A percentile compares a stretch with the other conserved stretches of the same genome.
Evolutionary conservation across 2,113 vertebrate genomes (phyloP).

Genomic region (Bagarius yarrelli): DNA sequence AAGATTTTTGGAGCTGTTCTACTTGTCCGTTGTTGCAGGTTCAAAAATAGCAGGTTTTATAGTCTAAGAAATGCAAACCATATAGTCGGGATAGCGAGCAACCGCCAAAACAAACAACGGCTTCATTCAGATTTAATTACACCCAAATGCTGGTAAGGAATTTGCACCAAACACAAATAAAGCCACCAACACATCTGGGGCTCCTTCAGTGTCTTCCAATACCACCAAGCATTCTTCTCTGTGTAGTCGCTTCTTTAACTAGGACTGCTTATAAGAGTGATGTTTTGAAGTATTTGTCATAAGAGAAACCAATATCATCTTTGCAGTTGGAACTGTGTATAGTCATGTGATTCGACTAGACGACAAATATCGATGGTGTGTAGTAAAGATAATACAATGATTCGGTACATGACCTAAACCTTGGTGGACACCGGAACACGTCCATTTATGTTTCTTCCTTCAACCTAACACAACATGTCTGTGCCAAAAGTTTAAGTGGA

Average conservation of each 20-base stretch:
- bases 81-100: not conserved
- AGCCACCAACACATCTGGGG: not conserved
- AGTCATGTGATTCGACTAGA: too few relatives aligned
- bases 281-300: not conserved
- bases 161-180: not conserved
- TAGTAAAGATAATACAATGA: too few relatives aligned
- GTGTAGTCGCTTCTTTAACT: not conserved
- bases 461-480: too few relatives aligned
- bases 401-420: too few relatives aligned
- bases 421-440: too few relatives aligned
- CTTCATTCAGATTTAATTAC: not conserved
- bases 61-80: not conserved
- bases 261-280: not conserved
- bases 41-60: not conserved
- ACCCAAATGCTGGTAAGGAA: slow-evolving; percentile 7
- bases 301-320: too few relatives aligned
- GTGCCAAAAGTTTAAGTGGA: too few relatives aligned
- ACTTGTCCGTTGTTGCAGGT: not conserved
- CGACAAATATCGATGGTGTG: too few relatives aligned
- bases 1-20: not conserved
- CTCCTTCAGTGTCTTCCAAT: not conserved
- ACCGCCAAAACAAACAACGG: not conserved
- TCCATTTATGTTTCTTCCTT: too few relatives aligned
- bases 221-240: not conserved
- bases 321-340: too few relatives aligned